Conservation (phyloP, 2,888 invertebrate genomes). For the Catonia carolina region DNA sequence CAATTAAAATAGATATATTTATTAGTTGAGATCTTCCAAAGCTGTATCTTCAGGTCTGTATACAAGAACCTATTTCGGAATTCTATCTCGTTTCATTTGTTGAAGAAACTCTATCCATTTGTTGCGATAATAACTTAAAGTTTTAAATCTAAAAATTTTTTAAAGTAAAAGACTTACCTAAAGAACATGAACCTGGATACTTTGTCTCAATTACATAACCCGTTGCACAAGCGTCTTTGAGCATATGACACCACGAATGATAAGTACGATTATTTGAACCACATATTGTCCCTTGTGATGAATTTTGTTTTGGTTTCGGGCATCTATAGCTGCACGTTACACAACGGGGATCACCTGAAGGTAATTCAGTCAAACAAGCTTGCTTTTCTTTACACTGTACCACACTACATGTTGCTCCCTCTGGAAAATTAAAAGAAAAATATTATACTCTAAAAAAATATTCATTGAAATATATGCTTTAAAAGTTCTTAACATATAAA, state of each 20-base stretch:
- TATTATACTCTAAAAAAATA: background rate
- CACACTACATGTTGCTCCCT: conserved; percentile 57
- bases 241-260: conserved; percentile 71
- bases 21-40: too few species aligned
- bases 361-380: conserved; percentile 58
- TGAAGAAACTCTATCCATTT: too few species aligned
- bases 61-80: too few species aligned
- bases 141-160: too few species aligned
- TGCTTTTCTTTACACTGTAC: conserved; percentile 61
- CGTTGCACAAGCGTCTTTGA: conserved; percentile 65
- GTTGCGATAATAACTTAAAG: too few species aligned
- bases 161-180: conserved; percentile 34
- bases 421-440: conserved; percentile 48
- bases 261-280: conserved; percentile 69
- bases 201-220: conserved; percentile 65
- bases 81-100: too few species aligned
- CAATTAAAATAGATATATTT: too few species aligned
- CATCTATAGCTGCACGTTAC: conserved; percentile 51
- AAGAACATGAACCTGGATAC: conserved; percentile 55
- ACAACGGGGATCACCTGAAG: conserved; percentile 61
- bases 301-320: conserved; percentile 24
- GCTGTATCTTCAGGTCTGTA: too few species aligned
- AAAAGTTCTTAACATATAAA: too few species aligned
- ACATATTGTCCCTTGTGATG: conserved; percentile 47
- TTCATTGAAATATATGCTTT: background rate